Base-by-base conservation (phyloP, 2,113 vertebrate genomes). In the Craseonycteris thonglongyai region DNA sequence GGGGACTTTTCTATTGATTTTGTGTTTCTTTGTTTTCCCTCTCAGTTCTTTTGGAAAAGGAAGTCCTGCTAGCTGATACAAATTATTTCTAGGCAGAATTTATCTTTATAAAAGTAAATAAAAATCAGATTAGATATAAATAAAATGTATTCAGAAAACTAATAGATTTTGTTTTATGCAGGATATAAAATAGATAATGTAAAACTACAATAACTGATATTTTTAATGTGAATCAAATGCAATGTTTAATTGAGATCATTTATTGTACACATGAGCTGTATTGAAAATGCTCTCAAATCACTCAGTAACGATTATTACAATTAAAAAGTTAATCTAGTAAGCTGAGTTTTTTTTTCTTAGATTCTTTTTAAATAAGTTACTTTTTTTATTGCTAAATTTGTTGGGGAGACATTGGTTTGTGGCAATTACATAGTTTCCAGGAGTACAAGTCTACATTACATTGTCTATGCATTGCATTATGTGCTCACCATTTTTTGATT, bases 161-260 rank as follows among this genome's bases (percentile, higher is more conserved):
- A 61, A 6, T 35, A 35, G 18, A 5, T 45, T 90, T 80, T 56
- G 15, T 3, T 3, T 63, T 61, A 85, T 56, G 68, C 14, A 35
- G 35, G 11, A 19, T 59, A 61, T 40, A 22, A 16, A 45, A 16
- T 56, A 42, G 61, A 72, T 47, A 69, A 89, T 61, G 74, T 45
- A 54, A 79, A 69, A 81, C 33, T 59, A 42, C 12, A 66, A 40
- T 59, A 72, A 72, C 58, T 51, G 83, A 54, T 7, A 72, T 49
- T 49, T 49, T 49, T 49, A n/a, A n/a, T n/a, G n/a, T n/a, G 71
- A 91, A 94, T 96, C 84, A 96, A 97, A 90, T 90, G 30, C 28
- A 74, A 75, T 71, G 95, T 97, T 97, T 96, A 97, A 97, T 97
- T 96, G 93, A 96, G 78, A 30, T 45, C 40, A 82, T 96, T 95